Evolutionary conservation across 2,888 invertebrate species (phyloP).

Genomic region (Harpalus rufipes): DNA sequence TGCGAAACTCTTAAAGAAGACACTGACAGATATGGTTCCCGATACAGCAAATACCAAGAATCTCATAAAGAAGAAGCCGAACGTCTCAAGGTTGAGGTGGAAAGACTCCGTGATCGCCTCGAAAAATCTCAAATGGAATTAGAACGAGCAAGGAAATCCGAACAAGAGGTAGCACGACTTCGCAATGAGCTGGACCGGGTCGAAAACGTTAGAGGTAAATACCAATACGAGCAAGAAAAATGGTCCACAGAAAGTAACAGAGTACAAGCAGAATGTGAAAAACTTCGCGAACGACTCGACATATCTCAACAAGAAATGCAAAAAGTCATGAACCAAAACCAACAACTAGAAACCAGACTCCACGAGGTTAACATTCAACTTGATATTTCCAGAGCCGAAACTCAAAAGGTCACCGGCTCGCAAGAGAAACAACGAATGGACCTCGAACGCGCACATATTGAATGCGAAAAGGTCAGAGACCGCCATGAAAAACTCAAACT

Average conservation of each 20-base stretch:
- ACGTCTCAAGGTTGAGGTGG: slow-evolving; percentile 88
- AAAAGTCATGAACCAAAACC: slow-evolving; percentile 81
- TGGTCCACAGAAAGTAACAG: slow-evolving; percentile 79
- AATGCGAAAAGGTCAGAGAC: slow-evolving; percentile 92
- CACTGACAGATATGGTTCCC: slow-evolving; percentile 85
- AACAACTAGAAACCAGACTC: slow-evolving; percentile 86
- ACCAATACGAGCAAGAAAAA: slow-evolving; percentile 86
- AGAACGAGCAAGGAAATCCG: slow-evolving; percentile 86
- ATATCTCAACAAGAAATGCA: slow-evolving; percentile 87
- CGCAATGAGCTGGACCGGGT: slow-evolving; percentile 86
- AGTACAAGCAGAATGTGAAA: slow-evolving; percentile 79
- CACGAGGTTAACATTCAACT: slow-evolving; percentile 90
- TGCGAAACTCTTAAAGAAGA: slow-evolving; percentile 89
- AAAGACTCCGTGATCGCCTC: slow-evolving; percentile 87
- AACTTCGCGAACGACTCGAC: slow-evolving; percentile 84
- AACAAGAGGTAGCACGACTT: slow-evolving; percentile 83
- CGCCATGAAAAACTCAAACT: slow-evolving; percentile 90
- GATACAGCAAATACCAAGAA: slow-evolving; percentile 88
- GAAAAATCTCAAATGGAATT: slow-evolving; percentile 90
- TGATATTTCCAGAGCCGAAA: slow-evolving; percentile 88
- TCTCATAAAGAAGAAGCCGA: slow-evolving; percentile 88
- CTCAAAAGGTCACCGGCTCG: slow-evolving; percentile 84
- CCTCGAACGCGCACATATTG: slow-evolving; percentile 91
- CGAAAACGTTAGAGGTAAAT: slow-evolving; percentile 89
- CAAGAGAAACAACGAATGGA: slow-evolving; percentile 91